phyloP scores from a whole-genome alignment of 2,888 invertebrate species.

The Lithodes maja region DNA sequence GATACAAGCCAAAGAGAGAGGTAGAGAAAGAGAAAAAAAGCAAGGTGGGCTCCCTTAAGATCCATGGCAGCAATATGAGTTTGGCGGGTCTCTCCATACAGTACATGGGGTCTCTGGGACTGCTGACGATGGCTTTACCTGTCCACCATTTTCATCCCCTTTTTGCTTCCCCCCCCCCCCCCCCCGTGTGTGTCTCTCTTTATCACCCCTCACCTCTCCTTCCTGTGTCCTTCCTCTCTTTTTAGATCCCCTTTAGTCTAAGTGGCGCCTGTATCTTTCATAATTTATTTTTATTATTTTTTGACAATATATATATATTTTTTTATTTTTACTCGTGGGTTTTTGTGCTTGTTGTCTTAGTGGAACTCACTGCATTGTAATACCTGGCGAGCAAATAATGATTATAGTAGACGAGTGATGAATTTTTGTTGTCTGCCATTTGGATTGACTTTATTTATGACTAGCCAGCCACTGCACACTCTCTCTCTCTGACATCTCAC shows the following conservation, averaged over 20 bases:
- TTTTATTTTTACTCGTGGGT: constrained; percentile 65
- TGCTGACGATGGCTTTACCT: constrained; percentile 58
- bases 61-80: no score
- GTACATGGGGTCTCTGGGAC: no score
- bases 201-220: constrained; percentile 53
- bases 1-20: no score
- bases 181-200: constrained; percentile 63
- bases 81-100: no score
- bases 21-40: no score
- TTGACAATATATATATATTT: no score
- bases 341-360: constrained; percentile 70
- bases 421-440: constrained; percentile 57
- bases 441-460: constrained; percentile 63
- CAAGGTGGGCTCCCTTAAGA: no score
- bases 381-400: constrained; percentile 62
- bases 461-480: constrained; percentile 61
- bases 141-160: constrained; percentile 55
- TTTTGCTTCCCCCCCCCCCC: constrained; percentile 59
- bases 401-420: constrained; percentile 62
- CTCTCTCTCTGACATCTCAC: no score
- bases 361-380: constrained; percentile 68
- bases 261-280: constrained; percentile 66
- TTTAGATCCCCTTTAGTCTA: constrained; percentile 63
- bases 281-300: neutral
- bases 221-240: constrained; percentile 48